These are phyloP conservation scores for Metaphire vulgaris DNA, from an alignment of 1,140 invertebrate genomes.

Conservation along the genomic window DNA sequence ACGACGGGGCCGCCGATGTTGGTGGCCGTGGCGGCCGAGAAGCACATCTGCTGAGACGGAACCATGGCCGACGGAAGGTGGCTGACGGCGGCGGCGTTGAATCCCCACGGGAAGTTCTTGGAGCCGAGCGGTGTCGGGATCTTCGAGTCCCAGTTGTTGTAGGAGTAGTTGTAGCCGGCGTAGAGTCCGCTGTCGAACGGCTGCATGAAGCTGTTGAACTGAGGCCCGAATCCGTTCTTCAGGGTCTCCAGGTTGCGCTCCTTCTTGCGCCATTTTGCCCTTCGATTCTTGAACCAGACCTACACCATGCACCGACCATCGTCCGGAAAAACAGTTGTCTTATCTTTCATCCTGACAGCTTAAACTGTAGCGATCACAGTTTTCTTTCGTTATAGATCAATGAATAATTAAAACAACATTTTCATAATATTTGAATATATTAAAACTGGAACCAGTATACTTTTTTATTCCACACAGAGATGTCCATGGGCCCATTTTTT, in stretches of 20 bases:
- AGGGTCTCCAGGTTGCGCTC: conserved; percentile 93
- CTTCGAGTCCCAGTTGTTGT: conserved; percentile 87
- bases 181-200: conserved; percentile 79
- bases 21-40: conserved; percentile 70
- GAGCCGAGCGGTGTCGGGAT: conserved; percentile 72
- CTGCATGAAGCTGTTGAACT: conserved; percentile 85
- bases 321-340: no score
- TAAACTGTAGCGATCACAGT: no score
- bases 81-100: conserved; percentile 69
- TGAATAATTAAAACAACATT: no score
- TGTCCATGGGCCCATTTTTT: no score
- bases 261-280: conserved; percentile 97
- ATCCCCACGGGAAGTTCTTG: conserved; percentile 74
- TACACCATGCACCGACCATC: no score
- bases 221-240: conserved; percentile 79
- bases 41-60: conserved; percentile 63
- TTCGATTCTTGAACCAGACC: conserved; percentile 76
- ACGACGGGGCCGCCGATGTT: no score
- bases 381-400: no score
- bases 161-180: conserved; percentile 65
- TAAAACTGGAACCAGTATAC: no score
- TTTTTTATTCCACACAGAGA: no score
- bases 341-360: no score
- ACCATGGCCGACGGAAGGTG: conserved; percentile 69
- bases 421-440: no score